These are phyloP conservation scores for Lepisosteus osseus DNA, from an alignment of 2,113 vertebrate species.

Conservation along the genomic window DNA sequence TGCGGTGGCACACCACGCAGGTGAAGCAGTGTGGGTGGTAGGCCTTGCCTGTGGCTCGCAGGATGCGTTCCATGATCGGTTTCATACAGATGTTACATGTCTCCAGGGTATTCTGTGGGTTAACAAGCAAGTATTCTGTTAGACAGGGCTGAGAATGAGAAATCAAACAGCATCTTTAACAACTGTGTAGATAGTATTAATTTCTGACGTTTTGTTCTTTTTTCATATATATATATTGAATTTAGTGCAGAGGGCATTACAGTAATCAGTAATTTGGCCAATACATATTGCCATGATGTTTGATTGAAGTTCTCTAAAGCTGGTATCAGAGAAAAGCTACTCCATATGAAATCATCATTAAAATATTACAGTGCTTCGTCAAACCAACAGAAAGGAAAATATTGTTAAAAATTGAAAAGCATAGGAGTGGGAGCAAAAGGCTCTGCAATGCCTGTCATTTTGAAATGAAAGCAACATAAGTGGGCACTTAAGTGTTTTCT, in stretches of 20 bases:
- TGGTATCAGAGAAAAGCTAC: neutral
- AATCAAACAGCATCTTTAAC: no score
- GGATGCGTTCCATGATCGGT: conserved; percentile 96
- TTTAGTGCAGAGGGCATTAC: no score
- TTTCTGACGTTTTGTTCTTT: no score
- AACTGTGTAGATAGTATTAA: no score
- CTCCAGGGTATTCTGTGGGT: conserved; percentile 87
- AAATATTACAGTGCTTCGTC: no score
- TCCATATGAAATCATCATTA: neutral
- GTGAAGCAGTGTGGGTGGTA: conserved; percentile 98
- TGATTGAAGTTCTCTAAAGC: no score
- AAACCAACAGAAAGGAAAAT: neutral
- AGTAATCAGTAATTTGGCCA: no score
- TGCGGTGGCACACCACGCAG: conserved; percentile 92
- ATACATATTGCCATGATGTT: no score
- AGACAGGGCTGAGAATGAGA: neutral
- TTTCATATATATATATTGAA: no score
- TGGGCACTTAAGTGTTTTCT: neutral
- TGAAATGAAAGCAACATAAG: neutral
- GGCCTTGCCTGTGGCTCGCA: conserved; percentile 92
- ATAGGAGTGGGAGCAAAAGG: neutral
- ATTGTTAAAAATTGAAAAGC: neutral
- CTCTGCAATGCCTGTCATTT: neutral
- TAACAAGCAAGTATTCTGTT: conserved; percentile 15
- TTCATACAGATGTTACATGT: conserved; percentile 88